Percentiles rank a stretch among this genome's conserved stretches.
phyloP scores from a whole-genome alignment of 2,797 vertebrate genomes.

The Myiothlypis chrysogaster region DNA sequence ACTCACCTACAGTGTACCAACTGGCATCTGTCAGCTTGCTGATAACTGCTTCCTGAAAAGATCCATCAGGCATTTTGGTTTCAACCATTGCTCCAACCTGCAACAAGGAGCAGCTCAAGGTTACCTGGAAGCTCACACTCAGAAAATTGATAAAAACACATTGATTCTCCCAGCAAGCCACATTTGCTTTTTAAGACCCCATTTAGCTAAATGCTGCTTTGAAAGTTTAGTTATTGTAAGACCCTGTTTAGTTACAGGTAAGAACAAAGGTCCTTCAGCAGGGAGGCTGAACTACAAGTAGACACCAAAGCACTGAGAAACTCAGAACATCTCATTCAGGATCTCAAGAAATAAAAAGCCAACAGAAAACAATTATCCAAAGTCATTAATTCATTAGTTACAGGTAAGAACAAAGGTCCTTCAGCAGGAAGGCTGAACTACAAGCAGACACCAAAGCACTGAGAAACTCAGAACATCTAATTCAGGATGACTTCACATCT shows the following conservation, averaged over 20 bases:
- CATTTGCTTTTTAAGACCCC: neutral
- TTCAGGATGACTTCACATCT: neutral
- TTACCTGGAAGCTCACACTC: neutral
- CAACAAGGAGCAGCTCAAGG: constrained; percentile 1
- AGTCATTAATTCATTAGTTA: neutral
- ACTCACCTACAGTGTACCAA: constrained; percentile 95
- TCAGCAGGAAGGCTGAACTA: neutral
- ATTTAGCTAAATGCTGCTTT: neutral
- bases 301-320: neutral
- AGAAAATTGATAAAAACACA: constrained; percentile 35
- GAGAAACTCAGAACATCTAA: neutral
- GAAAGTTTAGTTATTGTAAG: neutral
- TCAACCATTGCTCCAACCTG: constrained; percentile 94
- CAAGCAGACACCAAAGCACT: neutral
- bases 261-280: neutral
- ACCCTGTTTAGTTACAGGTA: neutral
- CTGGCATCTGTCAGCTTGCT: constrained; percentile 94
- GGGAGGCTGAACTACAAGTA: neutral
- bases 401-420: neutral
- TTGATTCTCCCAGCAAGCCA: neutral
- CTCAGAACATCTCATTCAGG: neutral
- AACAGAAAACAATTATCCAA: neutral
- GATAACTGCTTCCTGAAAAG: constrained; percentile 87
- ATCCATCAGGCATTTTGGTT: constrained; percentile 88
- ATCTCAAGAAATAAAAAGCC: neutral